These are phyloP conservation scores for Pandemis corylana DNA, from an alignment of 2,888 invertebrate genomes.

Conservation along the genomic window DNA sequence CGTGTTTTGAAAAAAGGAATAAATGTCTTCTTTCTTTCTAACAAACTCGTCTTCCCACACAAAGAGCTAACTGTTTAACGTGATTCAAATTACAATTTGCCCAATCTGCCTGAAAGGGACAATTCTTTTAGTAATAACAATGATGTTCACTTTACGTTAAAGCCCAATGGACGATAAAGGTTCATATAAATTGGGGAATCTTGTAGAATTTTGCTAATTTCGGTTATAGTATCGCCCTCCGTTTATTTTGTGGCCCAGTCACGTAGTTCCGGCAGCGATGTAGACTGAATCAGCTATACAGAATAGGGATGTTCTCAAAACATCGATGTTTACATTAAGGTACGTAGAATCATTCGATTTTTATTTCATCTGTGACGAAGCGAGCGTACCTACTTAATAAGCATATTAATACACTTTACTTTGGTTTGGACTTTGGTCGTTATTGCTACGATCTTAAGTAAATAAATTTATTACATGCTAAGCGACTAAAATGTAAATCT, in stretches of 20 bases:
- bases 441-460: no score
- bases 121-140: conserved; percentile 5
- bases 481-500: no score
- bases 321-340: background rate
- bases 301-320: background rate
- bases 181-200: conserved; percentile 8
- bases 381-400: no score
- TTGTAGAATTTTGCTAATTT: conserved; percentile 6
- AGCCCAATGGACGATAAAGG: conserved; percentile 7
- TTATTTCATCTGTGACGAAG: no score
- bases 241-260: background rate
- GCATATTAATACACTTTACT: background rate
- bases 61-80: background rate
- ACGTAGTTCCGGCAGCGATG: conserved; percentile 7
- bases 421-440: no score
- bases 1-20: no score
- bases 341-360: background rate
- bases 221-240: conserved; percentile 6
- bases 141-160: conserved; percentile 4
- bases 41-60: no score
- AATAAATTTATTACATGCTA: no score
- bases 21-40: no score
- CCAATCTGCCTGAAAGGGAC: conserved; percentile 3
- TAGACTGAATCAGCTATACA: conserved; percentile 12
- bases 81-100: background rate